Percentiles rank a stretch among this genome's conserved stretches.
Conservation (phyloP, 1,140 invertebrate genomes). For the Hylyphantes graminicola region DNA sequence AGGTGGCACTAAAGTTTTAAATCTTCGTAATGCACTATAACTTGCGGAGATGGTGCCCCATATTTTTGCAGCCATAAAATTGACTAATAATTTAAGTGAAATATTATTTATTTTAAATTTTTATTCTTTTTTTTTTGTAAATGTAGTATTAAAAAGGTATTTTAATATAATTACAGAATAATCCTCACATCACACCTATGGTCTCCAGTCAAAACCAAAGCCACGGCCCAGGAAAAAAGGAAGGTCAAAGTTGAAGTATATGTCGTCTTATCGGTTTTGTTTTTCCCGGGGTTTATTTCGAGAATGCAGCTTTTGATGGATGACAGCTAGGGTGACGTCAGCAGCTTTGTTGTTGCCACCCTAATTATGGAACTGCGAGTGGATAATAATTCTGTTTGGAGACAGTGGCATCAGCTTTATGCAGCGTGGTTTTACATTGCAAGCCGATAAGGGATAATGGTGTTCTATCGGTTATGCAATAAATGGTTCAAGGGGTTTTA, state of each 20-base stretch:
- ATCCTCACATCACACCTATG: not conserved
- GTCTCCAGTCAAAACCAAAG: too few relatives aligned
- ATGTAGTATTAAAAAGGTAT: not conserved
- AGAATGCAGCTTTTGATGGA: not conserved
- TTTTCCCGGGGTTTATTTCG: not conserved
- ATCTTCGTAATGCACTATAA: too few relatives aligned
- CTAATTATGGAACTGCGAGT: conserved; percentile 11
- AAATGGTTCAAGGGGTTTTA: too few relatives aligned
- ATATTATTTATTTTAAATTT: too few relatives aligned
- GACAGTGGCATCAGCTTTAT: not conserved
- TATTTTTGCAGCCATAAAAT: too few relatives aligned
- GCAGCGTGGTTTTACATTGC: not conserved
- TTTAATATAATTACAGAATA: too few relatives aligned
- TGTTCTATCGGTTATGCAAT: too few relatives aligned
- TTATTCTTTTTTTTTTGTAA: too few relatives aligned
- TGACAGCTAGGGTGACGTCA: conserved; percentile 26
- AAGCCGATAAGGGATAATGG: not conserved
- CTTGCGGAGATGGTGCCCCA: too few relatives aligned
- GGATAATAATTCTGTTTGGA: conserved; percentile 25
- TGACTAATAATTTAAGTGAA: too few relatives aligned
- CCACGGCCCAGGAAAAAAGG: not conserved
- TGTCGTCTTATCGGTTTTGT: conserved; percentile 5
- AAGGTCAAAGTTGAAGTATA: conserved; percentile 3
- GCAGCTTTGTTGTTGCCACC: conserved; percentile 21
- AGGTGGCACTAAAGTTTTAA: too few relatives aligned